These are phyloP conservation scores for Macrotis lagotis DNA, from an alignment of 2,113 vertebrate genomes.

Conservation along the genomic window DNA sequence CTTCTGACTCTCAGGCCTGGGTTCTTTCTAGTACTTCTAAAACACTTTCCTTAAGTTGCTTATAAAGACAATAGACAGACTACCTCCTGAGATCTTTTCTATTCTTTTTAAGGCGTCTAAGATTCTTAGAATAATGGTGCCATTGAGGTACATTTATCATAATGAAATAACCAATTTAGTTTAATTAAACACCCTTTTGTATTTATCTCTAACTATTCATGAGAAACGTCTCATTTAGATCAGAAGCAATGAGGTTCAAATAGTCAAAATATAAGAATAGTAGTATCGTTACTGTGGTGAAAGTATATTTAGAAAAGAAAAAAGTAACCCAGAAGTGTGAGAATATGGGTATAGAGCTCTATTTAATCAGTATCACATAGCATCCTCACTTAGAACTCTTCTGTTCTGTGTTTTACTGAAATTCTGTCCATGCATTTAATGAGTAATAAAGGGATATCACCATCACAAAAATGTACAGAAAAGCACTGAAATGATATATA, in stretches of 20 bases:
- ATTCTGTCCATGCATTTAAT: conserved; percentile 61
- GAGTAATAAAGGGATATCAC: conserved; percentile 63
- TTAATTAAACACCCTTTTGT: conserved; percentile 57
- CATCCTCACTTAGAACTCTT: neutral
- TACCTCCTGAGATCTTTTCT: conserved; percentile 41
- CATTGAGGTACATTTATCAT: conserved; percentile 39
- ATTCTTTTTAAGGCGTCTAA: conserved; percentile 42
- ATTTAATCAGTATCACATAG: neutral
- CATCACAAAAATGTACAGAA: conserved; percentile 56
- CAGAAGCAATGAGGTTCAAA: conserved; percentile 53
- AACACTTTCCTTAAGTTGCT: neutral
- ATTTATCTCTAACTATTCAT: conserved; percentile 68
- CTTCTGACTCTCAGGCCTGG: neutral
- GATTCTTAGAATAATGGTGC: conserved; percentile 30
- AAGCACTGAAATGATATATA: conserved; percentile 42
- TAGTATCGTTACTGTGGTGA: conserved; percentile 18
- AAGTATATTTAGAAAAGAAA: conserved; percentile 38
- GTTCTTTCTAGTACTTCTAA: neutral
- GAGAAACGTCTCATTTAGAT: conserved; percentile 59
- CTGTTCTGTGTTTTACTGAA: neutral
- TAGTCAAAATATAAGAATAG: conserved; percentile 39
- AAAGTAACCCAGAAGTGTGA: neutral
- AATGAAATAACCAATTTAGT: conserved; percentile 61
- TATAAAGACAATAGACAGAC: conserved; percentile 24
- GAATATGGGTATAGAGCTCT: neutral